Evolutionary conservation across 1,140 invertebrate genomes (phyloP).

Genomic region (Neodiprion pinetum): DNA sequence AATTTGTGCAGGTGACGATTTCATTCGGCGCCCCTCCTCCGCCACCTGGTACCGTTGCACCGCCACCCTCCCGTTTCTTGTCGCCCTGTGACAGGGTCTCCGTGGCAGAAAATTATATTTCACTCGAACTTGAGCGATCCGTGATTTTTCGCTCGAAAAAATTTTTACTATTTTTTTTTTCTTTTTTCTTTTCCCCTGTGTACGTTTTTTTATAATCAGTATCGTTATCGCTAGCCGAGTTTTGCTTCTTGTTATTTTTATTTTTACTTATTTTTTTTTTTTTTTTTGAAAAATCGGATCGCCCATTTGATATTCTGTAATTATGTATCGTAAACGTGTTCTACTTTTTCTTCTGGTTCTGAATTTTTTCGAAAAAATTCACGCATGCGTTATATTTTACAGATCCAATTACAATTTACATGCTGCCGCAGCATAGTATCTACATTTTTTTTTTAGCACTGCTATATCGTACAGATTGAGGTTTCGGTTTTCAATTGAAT

Average conservation of each 20-base stretch:
- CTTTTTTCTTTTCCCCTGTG: conserved; percentile 8
- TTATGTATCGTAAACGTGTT: too few relatives aligned
- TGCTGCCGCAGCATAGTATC: too few relatives aligned
- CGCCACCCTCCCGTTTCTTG: conserved; percentile 75
- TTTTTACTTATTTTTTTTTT: background rate
- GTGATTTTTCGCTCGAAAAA: background rate
- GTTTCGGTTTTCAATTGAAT: too few relatives aligned
- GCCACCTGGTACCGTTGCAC: conserved; percentile 32
- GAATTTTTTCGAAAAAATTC: too few relatives aligned
- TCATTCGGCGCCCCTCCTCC: conserved; percentile 69
- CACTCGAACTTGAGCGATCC: conserved; percentile 2
- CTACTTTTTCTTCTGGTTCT: too few relatives aligned
- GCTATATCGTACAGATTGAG: too few relatives aligned
- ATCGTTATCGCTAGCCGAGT: background rate
- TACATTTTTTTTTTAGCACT: too few relatives aligned
- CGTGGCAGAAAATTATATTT: conserved; percentile 51
- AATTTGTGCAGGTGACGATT: conserved; percentile 81
- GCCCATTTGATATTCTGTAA: background rate
- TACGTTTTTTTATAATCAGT: background rate
- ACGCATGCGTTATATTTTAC: too few relatives aligned
- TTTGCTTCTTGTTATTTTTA: conserved; percentile 9
- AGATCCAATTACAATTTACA: too few relatives aligned
- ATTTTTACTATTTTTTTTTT: background rate
- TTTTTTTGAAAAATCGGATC: conserved; percentile 21
- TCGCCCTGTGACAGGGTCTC: conserved; percentile 71